Evolutionary conservation across 2,888 invertebrate genomes (phyloP), one percentile per base, ranked within the genome.

Genomic region (Corbicula japonica): DNA sequence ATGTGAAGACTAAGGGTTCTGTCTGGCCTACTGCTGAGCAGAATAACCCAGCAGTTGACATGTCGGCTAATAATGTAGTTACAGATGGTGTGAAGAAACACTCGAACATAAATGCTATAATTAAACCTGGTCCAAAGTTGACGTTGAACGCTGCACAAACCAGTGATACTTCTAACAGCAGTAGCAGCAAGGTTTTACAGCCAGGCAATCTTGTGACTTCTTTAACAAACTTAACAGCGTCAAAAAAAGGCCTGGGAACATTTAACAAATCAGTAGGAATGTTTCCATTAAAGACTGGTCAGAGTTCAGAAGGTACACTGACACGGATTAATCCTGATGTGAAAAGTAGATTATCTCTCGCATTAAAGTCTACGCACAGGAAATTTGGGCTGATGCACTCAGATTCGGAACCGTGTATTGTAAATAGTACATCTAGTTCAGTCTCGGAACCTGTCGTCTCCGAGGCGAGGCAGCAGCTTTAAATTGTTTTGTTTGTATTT

Each of bases 241-340:
- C n/a, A n/a, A n/a, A n/a, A n/a, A 65, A 52, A 18, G 5, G 5
- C 1, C 34, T 8, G 8, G 62, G 46, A 2, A 21, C 12, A 1
- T 18, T 34, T 6, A 26, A n/a, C 32, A 52, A 65, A 65, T 4
- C 41, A 23, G 38, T 54, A 15, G 50, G 60, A 10, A 6, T 41
- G 12, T 21, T 34, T 4, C 18, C 60, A 38, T 4, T 23, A 3
- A 60, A 60, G 18, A 32, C 41, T n/a, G n/a, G n/a, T n/a, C n/a
- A n/a, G n/a, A 38, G 38, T 8, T 38, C 77, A 18, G 83, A 83
- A 48, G 80, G 83, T 15, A 83, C 83, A 18, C 56, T 83, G 32
- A 83, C 83, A 10, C 28, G 80, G 41, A 69, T 83, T 12, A 80
- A 77, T 60, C 83, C 80, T 28, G 83, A 80, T 32, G 73, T 83